Base-by-base conservation (phyloP, 2,113 vertebrate genomes). In the Pungitius pungitius region DNA sequence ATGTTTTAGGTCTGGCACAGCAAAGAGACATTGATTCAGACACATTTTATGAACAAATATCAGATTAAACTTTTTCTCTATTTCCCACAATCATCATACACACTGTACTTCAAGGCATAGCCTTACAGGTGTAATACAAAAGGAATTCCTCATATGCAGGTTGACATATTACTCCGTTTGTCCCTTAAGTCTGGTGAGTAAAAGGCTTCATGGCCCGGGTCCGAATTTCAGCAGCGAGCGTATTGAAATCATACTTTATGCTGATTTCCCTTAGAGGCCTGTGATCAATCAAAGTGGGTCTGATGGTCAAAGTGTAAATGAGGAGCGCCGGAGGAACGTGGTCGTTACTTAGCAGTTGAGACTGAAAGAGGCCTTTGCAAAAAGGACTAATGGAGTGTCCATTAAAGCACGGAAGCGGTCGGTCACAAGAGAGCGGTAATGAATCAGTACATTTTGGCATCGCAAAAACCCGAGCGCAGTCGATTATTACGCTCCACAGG, bases 331-430 rank as follows among this genome's bases (percentile, higher is more conserved):
- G 56, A 35, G 11, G 11, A 55, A 58, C 35, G 3, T 13, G 17
- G 27, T 70, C 60, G 40, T 59, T 39, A 55, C 22, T 42, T 47
- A n/a, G 47, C 33, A 54, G 40, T 37, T 35, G 2, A 58, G 64
- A 26, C 45, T 33, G 54, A 42, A 47, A 63, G 17, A 40, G 20
- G 56, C 22, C 67, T 68, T 67, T 52, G 7, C 33, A 33, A 74
- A 80, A 62, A 26, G 24, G 30, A 69, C 73, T 79, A 85, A 78
- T 87, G 86, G 77, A 58, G 13, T 27, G 64, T 67, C 58, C 82
- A 87, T 87, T 87, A 81, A 59, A 77, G 8, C 27, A 62, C 65
- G 72, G 81, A 82, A 82, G 70, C 7, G 17, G 59, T 26, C 11
- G 33, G 58, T 30, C 76, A 55, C 65, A 24, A 49, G 72, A 42